Conservation (phyloP, 2,888 invertebrate genomes). For the Lasioglossum figueresi region DNA sequence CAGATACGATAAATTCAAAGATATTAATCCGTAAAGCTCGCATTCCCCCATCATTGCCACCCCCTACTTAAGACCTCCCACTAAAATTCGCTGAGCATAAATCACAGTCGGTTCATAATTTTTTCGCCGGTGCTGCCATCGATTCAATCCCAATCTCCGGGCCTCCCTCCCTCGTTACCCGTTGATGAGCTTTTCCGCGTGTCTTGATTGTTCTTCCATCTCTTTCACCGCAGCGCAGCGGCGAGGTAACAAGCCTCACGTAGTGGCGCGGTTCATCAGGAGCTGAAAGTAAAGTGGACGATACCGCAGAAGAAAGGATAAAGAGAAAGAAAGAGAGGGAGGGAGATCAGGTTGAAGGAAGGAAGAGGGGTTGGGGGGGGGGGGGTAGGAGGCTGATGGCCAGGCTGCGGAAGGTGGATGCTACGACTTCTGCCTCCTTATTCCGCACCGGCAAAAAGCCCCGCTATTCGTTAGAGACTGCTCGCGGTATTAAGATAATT, state of each 20-base stretch:
- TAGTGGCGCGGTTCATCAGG: conserved; percentile 70
- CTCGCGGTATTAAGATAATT: conserved; percentile 82
- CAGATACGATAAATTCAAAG: neutral
- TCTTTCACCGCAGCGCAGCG: conserved; percentile 37
- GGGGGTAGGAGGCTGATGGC: conserved; percentile 20
- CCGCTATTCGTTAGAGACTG: conserved; percentile 81
- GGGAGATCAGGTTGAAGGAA: neutral
- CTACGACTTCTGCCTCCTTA: conserved; percentile 45
- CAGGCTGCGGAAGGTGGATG: conserved; percentile 14
- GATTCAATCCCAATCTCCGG: conserved; percentile 51
- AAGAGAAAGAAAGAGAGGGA: conserved; percentile 13
- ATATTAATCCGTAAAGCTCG: neutral
- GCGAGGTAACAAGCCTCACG: conserved; percentile 68
- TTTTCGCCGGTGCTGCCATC: conserved; percentile 27
- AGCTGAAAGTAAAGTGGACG: conserved; percentile 53
- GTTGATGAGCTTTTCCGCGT: conserved; percentile 66
- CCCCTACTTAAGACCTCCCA: neutral
- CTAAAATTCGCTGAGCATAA: conserved; percentile 40
- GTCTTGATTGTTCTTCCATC: conserved; percentile 62
- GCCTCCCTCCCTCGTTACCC: conserved; percentile 23
- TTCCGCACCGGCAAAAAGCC: conserved; percentile 73
- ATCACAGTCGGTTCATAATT: conserved; percentile 31
- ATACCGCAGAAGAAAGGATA: conserved; percentile 62
- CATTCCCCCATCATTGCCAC: neutral
- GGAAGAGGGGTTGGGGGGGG: too few relatives aligned